A percentile compares a stretch with the other conserved stretches of the same genome.
phyloP scores from a whole-genome alignment of 2,797 vertebrate genomes.

The Cuculus canorus region DNA sequence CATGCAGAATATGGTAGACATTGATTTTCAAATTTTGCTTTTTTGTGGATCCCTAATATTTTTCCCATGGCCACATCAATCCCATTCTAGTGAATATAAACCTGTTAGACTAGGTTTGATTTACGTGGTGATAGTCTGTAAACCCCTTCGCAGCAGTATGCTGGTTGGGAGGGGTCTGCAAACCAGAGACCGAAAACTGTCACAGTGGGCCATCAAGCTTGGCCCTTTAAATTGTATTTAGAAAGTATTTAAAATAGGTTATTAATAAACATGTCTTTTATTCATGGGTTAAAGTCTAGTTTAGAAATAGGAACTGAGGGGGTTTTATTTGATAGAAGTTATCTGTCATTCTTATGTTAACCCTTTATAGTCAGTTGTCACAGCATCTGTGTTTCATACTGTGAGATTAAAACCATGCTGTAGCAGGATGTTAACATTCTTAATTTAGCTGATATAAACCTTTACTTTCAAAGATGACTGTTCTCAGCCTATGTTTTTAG shows the following conservation, averaged over 20 bases:
- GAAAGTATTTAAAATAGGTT: conserved; percentile 7
- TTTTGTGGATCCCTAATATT: background rate
- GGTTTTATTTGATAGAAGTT: conserved; percentile 4
- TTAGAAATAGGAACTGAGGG: conserved; percentile 33
- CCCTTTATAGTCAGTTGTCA: conserved; percentile 4
- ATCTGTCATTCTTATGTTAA: conserved; percentile 38
- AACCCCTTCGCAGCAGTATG: background rate
- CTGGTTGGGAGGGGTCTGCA: background rate
- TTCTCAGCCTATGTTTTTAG: background rate
- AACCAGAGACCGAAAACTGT: background rate
- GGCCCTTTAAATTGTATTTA: conserved; percentile 49
- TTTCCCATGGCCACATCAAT: background rate
- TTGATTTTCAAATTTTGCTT: background rate
- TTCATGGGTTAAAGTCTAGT: conserved; percentile 18
- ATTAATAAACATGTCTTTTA: background rate
- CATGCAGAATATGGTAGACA: background rate
- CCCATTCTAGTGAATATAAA: background rate
- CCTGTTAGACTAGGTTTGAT: background rate
- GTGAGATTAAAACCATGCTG: background rate
- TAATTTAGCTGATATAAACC: background rate
- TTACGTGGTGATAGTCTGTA: conserved; percentile 1
- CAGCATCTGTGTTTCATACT: background rate
- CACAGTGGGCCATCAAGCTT: conserved; percentile 15
- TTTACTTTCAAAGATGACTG: background rate
- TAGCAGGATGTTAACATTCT: background rate